Percentiles rank a stretch among this genome's conserved stretches.
These are phyloP conservation scores for Himalopsyche phryganea DNA, from an alignment of 1,140 invertebrate genomes.

Conservation along the genomic window DNA sequence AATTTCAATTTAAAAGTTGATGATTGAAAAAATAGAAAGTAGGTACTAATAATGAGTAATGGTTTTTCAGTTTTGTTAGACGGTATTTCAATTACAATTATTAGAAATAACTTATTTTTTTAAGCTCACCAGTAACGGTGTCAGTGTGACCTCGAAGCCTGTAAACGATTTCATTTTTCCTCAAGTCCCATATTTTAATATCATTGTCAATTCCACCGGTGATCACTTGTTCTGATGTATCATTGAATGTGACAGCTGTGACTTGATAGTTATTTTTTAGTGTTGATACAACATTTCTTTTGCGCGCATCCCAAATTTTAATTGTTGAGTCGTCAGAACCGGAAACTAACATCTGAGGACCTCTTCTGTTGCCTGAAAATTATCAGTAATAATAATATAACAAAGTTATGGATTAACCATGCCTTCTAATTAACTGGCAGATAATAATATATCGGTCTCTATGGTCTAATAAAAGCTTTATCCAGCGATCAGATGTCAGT, in stretches of 20 bases:
- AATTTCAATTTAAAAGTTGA: no score
- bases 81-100: no score
- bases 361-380: slow-evolving; percentile 68
- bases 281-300: slow-evolving; percentile 71
- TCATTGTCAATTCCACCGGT: slow-evolving; percentile 97
- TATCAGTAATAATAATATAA: no score
- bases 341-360: slow-evolving; percentile 85
- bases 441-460: no score
- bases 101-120: no score
- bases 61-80: no score
- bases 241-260: slow-evolving; percentile 91
- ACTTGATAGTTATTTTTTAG: slow-evolving; percentile 84
- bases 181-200: slow-evolving; percentile 96
- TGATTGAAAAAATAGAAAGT: no score
- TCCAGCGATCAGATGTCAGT: no score
- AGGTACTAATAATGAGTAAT: no score
- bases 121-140: slow-evolving; percentile 77
- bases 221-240: slow-evolving; percentile 88
- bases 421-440: no score
- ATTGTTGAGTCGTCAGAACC: slow-evolving; percentile 95
- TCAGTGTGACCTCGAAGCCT: slow-evolving; percentile 86
- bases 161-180: slow-evolving; percentile 86
- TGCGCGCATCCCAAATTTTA: slow-evolving; percentile 85
- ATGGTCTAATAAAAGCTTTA: no score
- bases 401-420: no score